A percentile compares a stretch with the other conserved stretches of the same genome.
phyloP scores from a whole-genome alignment of 1,140 invertebrate genomes.

The Megathymus violae region DNA sequence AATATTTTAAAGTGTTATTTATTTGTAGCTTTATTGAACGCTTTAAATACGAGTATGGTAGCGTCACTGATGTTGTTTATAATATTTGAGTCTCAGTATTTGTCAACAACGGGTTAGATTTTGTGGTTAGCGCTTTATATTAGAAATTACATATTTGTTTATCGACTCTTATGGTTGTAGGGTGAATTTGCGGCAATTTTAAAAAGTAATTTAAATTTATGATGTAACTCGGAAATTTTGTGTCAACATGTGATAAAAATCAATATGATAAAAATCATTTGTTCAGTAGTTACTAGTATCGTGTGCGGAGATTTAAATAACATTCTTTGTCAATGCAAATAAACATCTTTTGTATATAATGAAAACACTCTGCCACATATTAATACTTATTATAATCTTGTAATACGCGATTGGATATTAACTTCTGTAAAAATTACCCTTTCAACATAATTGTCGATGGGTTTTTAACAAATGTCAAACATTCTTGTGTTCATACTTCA shows the following conservation, averaged over 20 bases:
- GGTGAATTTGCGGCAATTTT: background rate
- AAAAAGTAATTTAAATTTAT: too few species aligned
- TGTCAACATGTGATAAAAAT: too few species aligned
- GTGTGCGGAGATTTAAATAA: too few species aligned
- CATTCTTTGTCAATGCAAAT: too few species aligned
- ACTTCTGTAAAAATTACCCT: background rate
- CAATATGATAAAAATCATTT: too few species aligned
- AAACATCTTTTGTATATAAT: too few species aligned
- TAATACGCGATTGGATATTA: too few species aligned
- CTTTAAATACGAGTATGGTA: slow-evolving; percentile 69
- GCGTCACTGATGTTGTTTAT: slow-evolving; percentile 56
- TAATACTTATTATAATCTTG: too few species aligned
- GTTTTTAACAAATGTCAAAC: slow-evolving; percentile 39
- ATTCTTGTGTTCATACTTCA: slow-evolving; percentile 64
- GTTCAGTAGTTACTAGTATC: too few species aligned
- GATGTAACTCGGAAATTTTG: too few species aligned
- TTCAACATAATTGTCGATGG: slow-evolving; percentile 24
- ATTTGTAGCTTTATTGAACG: slow-evolving; percentile 80
- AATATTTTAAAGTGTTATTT: slow-evolving; percentile 83
- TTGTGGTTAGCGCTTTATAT: slow-evolving; percentile 64
- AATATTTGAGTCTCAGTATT: slow-evolving; percentile 66
- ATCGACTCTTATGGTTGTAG: slow-evolving; percentile 27
- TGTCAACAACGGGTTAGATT: slow-evolving; percentile 68
- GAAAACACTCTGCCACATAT: too few species aligned
- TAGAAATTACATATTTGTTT: slow-evolving; percentile 59